Evolutionary conservation across 2,113 vertebrate species (phyloP).

Genomic region (Oryzias melastigma): DNA sequence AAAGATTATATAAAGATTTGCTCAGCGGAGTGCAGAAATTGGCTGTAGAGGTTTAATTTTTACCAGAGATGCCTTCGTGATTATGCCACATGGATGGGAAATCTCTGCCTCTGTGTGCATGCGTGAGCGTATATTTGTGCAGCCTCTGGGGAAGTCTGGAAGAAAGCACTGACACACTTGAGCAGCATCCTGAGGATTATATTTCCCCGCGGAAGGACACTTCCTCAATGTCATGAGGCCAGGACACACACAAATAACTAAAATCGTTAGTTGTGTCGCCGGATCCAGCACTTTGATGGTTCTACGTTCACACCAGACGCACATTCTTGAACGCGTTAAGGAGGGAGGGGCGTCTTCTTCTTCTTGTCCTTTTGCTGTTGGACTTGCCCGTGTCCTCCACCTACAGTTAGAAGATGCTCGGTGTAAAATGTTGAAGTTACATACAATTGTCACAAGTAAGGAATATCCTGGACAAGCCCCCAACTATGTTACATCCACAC

Average conservation of each 20-base stretch:
- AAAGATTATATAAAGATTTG: slow-evolving; percentile 62
- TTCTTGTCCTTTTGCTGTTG: too few relatives aligned
- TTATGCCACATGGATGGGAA: slow-evolving; percentile 25
- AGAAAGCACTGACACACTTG: slow-evolving; percentile 37
- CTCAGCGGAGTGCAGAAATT: slow-evolving; percentile 20
- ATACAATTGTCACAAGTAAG: too few relatives aligned
- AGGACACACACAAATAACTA: slow-evolving; percentile 26
- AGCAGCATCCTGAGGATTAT: slow-evolving; percentile 61
- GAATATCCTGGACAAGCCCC: too few relatives aligned
- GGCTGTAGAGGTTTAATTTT: slow-evolving; percentile 43
- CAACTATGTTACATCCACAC: too few relatives aligned
- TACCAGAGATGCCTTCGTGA: slow-evolving; percentile 25
- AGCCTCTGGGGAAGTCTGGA: slow-evolving; percentile 22
- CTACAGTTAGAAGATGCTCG: too few relatives aligned
- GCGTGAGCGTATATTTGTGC: not conserved
- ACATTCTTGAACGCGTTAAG: too few relatives aligned
- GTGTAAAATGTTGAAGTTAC: too few relatives aligned
- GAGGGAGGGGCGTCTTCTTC: too few relatives aligned
- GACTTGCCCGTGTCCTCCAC: too few relatives aligned
- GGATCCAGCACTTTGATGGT: too few relatives aligned
- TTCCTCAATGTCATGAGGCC: slow-evolving; percentile 56
- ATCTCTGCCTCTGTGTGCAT: slow-evolving; percentile 12
- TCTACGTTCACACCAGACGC: too few relatives aligned
- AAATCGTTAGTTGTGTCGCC: not conserved
- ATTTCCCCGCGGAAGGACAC: slow-evolving; percentile 59